Conservation (phyloP, 1,140 invertebrate species). For the Cheumatopsyche charites region DNA sequence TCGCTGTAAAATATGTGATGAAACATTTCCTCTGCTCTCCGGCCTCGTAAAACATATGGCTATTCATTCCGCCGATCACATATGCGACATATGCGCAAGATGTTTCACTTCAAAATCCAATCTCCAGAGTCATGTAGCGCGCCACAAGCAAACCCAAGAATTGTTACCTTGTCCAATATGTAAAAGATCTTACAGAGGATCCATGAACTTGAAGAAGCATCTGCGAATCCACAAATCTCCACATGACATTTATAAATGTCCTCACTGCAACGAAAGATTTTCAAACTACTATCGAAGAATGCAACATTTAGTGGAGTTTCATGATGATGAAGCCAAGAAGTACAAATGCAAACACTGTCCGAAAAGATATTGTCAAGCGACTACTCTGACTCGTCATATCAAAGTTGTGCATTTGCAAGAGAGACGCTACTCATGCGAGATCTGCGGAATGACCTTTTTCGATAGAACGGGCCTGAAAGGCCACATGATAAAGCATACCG, state of each 20-base stretch:
- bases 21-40: background rate
- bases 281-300: conserved; percentile 57
- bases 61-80: conserved; percentile 53
- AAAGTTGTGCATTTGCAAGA: conserved; percentile 55
- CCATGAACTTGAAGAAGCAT: conserved; percentile 41
- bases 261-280: conserved; percentile 59
- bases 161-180: conserved; percentile 40
- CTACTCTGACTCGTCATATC: conserved; percentile 51
- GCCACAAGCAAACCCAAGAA: background rate
- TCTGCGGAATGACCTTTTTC: conserved; percentile 55
- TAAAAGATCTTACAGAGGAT: conserved; percentile 40
- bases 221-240: conserved; percentile 46
- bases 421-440: conserved; percentile 52
- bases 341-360: conserved; percentile 55
- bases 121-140: background rate
- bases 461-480: conserved; percentile 53
- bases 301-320: conserved; percentile 56
- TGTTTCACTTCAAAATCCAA: conserved; percentile 51
- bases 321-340: conserved; percentile 50
- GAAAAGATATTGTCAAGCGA: conserved; percentile 53
- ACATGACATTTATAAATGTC: conserved; percentile 54
- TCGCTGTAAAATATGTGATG: background rate
- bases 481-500: conserved; percentile 62
- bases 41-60: background rate
- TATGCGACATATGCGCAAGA: conserved; percentile 56